These are phyloP conservation scores for Harpalus rufipes DNA, from an alignment of 2,888 invertebrate genomes.

Conservation along the genomic window DNA sequence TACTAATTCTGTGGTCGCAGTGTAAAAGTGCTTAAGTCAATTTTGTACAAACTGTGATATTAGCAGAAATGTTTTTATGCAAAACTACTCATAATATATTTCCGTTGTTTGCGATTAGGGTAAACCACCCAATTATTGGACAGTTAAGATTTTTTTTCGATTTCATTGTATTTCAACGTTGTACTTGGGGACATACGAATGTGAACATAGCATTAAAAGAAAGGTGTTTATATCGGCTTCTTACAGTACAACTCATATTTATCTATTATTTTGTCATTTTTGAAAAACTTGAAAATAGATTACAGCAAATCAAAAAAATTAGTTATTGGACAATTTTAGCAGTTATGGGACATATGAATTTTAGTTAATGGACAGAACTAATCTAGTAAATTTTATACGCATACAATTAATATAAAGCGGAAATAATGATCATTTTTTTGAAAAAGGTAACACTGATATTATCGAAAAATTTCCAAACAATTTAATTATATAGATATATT, in stretches of 20 bases:
- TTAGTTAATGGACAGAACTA: slow-evolving; percentile 10
- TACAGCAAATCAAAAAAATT: slow-evolving; percentile 3
- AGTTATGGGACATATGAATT: slow-evolving; percentile 6
- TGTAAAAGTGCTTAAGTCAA: too few species aligned
- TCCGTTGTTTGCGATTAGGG: too few species aligned
- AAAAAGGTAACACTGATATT: neutral
- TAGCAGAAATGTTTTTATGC: too few species aligned
- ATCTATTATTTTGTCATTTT: slow-evolving; percentile 6
- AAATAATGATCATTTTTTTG: slow-evolving; percentile 4
- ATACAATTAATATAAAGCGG: slow-evolving; percentile 2
- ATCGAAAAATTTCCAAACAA: slow-evolving; percentile 10
- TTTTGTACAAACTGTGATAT: too few species aligned
- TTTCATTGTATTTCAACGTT: neutral
- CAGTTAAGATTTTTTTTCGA: neutral
- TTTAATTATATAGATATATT: neutral
- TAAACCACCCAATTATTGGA: neutral
- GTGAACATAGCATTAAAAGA: neutral
- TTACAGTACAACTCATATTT: neutral
- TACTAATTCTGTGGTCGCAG: too few species aligned
- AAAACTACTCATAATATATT: too few species aligned
- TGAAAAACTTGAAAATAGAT: neutral
- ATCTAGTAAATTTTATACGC: neutral
- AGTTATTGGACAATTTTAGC: slow-evolving; percentile 18
- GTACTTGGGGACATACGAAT: neutral
- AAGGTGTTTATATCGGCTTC: too few species aligned